Evolutionary conservation across 2,888 invertebrate genomes (phyloP).

Genomic region (Clanis bilineata): DNA sequence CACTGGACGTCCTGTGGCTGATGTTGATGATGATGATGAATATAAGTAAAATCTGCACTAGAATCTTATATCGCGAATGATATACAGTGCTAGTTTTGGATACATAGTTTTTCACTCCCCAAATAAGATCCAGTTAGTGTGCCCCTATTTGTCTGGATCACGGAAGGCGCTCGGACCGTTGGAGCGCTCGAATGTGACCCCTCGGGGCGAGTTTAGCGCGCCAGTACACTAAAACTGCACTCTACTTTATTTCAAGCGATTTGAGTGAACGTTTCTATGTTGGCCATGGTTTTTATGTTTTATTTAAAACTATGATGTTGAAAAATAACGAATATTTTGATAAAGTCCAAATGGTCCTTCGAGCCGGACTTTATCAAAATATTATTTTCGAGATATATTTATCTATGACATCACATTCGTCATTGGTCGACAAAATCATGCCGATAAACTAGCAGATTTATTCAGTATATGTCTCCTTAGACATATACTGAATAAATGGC

Average conservation of each 20-base stretch:
- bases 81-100: neutral
- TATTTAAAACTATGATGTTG: neutral
- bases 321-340: neutral
- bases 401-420: too few species aligned
- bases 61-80: neutral
- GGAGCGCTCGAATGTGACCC: neutral
- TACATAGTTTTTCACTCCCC: neutral
- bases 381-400: too few species aligned
- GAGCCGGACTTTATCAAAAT: too few species aligned
- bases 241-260: conserved; percentile 15
- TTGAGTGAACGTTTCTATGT: conserved; percentile 22
- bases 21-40: too few species aligned
- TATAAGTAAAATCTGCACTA: neutral
- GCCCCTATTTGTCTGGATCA: neutral
- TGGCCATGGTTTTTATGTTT: neutral
- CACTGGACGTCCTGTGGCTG: too few species aligned
- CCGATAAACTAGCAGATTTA: too few species aligned
- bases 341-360: too few species aligned
- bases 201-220: neutral
- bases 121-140: neutral
- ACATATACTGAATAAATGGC: too few species aligned
- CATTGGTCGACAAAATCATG: too few species aligned
- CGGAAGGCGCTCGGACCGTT: neutral
- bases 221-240: neutral
- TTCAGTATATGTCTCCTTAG: too few species aligned